These are phyloP conservation scores for Meiosimyza decipiens DNA, from an alignment of 2,888 invertebrate genomes.

Conservation along the genomic window DNA sequence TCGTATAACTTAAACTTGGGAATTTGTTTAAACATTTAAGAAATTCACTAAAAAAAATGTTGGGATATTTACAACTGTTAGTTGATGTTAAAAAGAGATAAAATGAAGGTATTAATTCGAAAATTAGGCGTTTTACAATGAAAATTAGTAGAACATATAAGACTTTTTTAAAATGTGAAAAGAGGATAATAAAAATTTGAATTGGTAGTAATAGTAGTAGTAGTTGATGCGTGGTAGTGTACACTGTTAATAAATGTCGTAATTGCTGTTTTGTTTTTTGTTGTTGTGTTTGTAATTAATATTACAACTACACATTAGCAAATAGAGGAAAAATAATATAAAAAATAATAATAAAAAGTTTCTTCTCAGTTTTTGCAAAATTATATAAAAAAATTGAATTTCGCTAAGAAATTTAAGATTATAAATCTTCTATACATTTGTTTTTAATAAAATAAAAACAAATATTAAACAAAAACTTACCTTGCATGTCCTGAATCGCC, in stretches of 20 bases:
- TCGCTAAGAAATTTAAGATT: neutral
- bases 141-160: conserved; percentile 11
- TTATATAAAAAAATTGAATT: conserved; percentile 11
- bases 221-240: conserved; percentile 25
- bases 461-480: conserved; percentile 67
- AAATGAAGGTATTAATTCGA: neutral
- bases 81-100: too few species aligned
- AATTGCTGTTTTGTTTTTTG: conserved; percentile 30
- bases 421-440: neutral
- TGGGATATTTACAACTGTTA: too few species aligned
- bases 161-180: conserved; percentile 16
- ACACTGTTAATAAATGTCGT: conserved; percentile 7
- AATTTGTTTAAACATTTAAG: too few species aligned
- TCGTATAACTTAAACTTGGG: too few species aligned
- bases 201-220: neutral
- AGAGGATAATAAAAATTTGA: neutral
- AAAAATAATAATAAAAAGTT: conserved; percentile 37
- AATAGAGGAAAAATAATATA: conserved; percentile 38
- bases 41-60: too few species aligned
- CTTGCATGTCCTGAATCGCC: conserved; percentile 84
- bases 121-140: neutral
- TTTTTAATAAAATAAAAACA: conserved; percentile 25
- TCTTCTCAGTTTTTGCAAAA: conserved; percentile 46
- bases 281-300: neutral
- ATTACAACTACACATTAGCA: conserved; percentile 31